These are phyloP conservation scores for Heloderma charlesbogerti DNA, from an alignment of 2,113 vertebrate genomes.

Conservation along the genomic window DNA sequence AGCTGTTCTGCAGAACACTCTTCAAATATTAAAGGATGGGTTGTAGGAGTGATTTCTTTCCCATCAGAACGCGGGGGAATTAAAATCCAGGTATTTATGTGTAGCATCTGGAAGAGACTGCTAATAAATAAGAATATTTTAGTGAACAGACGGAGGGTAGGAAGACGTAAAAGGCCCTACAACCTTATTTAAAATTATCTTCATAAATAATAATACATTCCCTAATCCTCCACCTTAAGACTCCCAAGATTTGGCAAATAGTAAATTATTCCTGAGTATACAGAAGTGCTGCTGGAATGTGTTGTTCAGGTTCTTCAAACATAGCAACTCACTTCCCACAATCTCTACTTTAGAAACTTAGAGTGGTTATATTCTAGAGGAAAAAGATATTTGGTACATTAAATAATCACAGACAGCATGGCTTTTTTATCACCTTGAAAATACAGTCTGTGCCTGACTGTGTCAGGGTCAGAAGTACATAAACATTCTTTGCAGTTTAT, in stretches of 20 bases:
- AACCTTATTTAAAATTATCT: slow-evolving; percentile 33
- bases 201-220: slow-evolving; percentile 33
- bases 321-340: background rate
- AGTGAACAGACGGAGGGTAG: background rate
- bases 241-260: background rate
- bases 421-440: background rate
- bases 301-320: background rate
- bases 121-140: slow-evolving; percentile 22
- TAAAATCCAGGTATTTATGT: slow-evolving; percentile 7
- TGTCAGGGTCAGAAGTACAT: background rate
- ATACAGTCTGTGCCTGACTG: background rate
- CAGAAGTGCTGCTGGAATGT: background rate
- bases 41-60: background rate
- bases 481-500: background rate
- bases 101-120: slow-evolving; percentile 20
- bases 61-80: background rate
- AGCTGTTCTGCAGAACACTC: background rate
- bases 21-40: slow-evolving; percentile 3
- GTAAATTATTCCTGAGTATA: background rate
- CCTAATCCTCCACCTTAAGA: background rate
- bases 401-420: background rate
- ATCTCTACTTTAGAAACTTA: background rate
- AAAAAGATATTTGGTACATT: background rate
- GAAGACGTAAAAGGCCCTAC: background rate
- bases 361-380: background rate